Evolutionary conservation across 2,797 vertebrate genomes (phyloP).

Genomic region (Varecia variegata): DNA sequence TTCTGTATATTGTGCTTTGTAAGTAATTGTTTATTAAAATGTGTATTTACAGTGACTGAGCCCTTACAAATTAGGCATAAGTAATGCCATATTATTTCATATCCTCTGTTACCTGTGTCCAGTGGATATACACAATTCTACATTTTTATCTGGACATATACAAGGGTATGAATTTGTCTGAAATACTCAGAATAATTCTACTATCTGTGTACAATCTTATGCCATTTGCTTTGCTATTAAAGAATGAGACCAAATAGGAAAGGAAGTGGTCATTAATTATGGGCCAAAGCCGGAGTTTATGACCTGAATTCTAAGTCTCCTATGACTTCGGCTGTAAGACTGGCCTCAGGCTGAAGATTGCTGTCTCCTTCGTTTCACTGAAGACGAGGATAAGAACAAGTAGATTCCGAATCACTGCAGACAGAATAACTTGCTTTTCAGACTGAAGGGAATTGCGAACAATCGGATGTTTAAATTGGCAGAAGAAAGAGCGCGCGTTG

Average conservation of each 20-base stretch:
- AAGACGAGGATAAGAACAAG: not conserved
- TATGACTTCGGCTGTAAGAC: not conserved
- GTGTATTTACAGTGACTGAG: not conserved
- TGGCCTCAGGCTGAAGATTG: not conserved
- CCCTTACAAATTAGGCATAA: not conserved
- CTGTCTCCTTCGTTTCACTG: not conserved
- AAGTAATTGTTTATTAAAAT: not conserved
- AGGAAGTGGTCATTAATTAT: not conserved
- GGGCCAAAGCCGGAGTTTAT: not conserved
- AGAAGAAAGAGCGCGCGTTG: not conserved
- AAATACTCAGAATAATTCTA: not conserved
- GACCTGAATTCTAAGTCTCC: too few relatives aligned
- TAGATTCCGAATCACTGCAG: not conserved
- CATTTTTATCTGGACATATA: not conserved
- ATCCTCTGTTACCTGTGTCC: not conserved
- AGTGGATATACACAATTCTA: not conserved
- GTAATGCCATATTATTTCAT: too few relatives aligned
- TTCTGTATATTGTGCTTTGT: not conserved
- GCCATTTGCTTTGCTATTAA: not conserved
- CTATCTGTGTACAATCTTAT: not conserved
- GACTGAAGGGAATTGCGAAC: not conserved
- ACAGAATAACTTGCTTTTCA: slow-evolving; percentile 24
- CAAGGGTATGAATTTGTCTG: not conserved
- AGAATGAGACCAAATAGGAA: not conserved
- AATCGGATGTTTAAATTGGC: not conserved